A percentile compares a stretch with the other conserved stretches of the same genome.
phyloP scores from a whole-genome alignment of 2,888 invertebrate species.

The Graphium colonna region DNA sequence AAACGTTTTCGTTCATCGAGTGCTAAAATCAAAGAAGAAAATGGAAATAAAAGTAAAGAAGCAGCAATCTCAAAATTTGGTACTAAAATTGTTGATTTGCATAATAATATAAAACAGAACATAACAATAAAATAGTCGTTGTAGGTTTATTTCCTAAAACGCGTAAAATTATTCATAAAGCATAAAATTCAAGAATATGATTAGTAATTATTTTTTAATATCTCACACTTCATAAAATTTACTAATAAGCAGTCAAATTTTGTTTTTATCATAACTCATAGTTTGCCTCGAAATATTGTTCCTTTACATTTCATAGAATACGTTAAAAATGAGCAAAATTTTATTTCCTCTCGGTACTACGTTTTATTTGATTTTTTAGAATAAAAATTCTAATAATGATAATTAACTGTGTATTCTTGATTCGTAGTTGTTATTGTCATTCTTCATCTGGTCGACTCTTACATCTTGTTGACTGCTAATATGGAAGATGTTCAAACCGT shows the following conservation, averaged over 20 bases:
- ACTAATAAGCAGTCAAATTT: slow-evolving; percentile 1
- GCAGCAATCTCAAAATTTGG: too few relatives aligned
- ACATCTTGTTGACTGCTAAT: slow-evolving; percentile 58
- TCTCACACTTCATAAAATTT: slow-evolving; percentile 6
- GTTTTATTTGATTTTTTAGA: neutral
- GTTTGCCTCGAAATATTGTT: neutral
- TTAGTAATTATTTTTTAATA: slow-evolving; percentile 5
- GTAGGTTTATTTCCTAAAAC: neutral
- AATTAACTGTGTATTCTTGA: neutral
- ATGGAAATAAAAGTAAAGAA: too few relatives aligned
- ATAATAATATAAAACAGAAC: neutral
- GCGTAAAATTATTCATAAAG: neutral
- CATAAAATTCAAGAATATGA: neutral
- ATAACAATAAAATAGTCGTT: neutral
- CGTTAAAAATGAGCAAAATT: slow-evolving; percentile 6
- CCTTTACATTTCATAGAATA: neutral
- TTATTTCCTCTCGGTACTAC: slow-evolving; percentile 10
- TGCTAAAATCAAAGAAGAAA: too few relatives aligned
- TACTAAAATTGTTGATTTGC: too few relatives aligned
- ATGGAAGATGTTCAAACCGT: slow-evolving; percentile 54
- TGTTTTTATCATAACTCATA: too few relatives aligned
- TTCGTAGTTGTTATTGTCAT: slow-evolving; percentile 25
- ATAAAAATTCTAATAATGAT: neutral
- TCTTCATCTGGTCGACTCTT: slow-evolving; percentile 38
- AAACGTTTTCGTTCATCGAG: too few relatives aligned